phyloP scores from a whole-genome alignment of 2,888 invertebrate genomes.

The Neuroscelio doddi region DNA sequence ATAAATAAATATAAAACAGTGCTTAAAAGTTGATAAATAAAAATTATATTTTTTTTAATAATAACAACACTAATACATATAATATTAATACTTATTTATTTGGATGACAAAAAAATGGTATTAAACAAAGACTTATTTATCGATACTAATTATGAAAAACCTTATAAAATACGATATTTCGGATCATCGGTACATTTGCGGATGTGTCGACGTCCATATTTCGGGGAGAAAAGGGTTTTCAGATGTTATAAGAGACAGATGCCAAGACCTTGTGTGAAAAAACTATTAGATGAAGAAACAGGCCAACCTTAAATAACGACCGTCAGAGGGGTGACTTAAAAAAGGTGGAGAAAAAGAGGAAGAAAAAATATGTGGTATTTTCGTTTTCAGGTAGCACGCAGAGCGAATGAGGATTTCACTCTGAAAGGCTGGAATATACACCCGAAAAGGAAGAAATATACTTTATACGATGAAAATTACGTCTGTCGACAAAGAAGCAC shows the following conservation, averaged over 20 bases:
- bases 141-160: too few species aligned
- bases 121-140: too few species aligned
- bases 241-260: constrained; percentile 44
- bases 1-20: too few species aligned
- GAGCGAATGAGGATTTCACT: constrained; percentile 37
- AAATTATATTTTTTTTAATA: too few species aligned
- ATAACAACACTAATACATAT: too few species aligned
- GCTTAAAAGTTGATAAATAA: too few species aligned
- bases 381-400: constrained; percentile 60
- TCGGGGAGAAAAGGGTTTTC: constrained; percentile 52
- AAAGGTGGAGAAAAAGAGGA: constrained; percentile 51
- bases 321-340: constrained; percentile 58
- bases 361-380: constrained; percentile 55
- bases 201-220: constrained; percentile 4
- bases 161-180: constrained; percentile 16
- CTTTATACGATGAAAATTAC: constrained; percentile 44
- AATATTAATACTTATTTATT: too few species aligned
- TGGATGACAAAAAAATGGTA: too few species aligned
- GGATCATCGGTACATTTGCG: constrained; percentile 15
- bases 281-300: constrained; percentile 62
- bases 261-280: constrained; percentile 60
- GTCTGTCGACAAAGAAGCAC: constrained; percentile 41
- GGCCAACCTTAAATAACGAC: constrained; percentile 64
- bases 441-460: constrained; percentile 30
- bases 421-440: constrained; percentile 40